Conservation (phyloP, 1,140 invertebrate genomes). For the Helicoverpa armigera region DNA sequence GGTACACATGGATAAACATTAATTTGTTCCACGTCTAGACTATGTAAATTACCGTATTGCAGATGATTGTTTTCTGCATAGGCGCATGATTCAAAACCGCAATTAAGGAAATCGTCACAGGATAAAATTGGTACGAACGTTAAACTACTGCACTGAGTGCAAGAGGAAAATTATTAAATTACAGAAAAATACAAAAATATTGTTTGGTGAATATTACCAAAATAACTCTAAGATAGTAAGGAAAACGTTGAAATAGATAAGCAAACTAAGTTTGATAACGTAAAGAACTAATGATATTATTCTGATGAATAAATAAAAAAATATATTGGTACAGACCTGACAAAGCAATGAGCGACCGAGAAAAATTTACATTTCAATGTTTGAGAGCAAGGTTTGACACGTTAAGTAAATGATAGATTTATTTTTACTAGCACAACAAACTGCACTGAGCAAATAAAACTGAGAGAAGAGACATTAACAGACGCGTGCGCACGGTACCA, state of each 20-base stretch:
- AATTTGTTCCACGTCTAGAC: conserved; percentile 52
- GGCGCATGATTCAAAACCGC: conserved; percentile 9
- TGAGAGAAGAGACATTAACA: background rate
- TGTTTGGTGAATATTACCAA: background rate
- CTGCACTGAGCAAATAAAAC: conserved; percentile 5
- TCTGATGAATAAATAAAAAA: background rate
- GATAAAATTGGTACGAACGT: background rate
- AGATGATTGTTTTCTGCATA: conserved; percentile 30
- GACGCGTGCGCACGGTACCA: conserved; percentile 28
- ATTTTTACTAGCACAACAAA: conserved; percentile 21
- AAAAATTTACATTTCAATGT: background rate
- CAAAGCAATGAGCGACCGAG: conserved; percentile 14
- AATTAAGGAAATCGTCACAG: conserved; percentile 31
- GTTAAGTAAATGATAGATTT: conserved; percentile 3
- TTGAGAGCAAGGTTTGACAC: background rate
- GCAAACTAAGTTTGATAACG: background rate
- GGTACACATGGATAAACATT: conserved; percentile 50
- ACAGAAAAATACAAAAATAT: background rate
- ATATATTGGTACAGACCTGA: conserved; percentile 18
- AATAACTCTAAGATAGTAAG: background rate
- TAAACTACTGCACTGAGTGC: background rate
- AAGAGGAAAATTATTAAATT: background rate
- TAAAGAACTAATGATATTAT: background rate
- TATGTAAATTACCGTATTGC: conserved; percentile 23
- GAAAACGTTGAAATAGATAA: background rate